Conservation (phyloP, 2,113 vertebrate genomes). For the Lagopus muta region DNA sequence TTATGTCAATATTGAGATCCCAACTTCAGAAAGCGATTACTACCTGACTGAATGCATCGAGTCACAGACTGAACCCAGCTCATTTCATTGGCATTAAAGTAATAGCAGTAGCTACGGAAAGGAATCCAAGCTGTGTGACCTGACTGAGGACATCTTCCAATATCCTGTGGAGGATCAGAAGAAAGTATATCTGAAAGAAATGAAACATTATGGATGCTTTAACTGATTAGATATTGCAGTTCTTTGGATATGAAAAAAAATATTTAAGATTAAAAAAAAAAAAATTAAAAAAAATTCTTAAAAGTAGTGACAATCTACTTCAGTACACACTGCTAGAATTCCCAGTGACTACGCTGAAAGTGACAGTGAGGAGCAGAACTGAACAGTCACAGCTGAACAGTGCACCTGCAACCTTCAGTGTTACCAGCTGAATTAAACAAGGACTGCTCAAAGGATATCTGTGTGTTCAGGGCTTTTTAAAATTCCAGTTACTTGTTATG, state of each 20-base stretch:
- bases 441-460: neutral
- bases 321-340: neutral
- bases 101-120: conserved; percentile 84
- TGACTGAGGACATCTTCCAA: conserved; percentile 82
- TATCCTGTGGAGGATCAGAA: conserved; percentile 78
- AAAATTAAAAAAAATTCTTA: neutral
- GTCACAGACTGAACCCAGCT: conserved; percentile 83
- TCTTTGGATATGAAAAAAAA: neutral
- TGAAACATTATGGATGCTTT: conserved; percentile 26
- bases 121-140: conserved; percentile 78
- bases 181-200: conserved; percentile 75
- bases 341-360: neutral
- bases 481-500: neutral
- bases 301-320: neutral
- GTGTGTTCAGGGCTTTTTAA: neutral
- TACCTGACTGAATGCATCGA: conserved; percentile 83
- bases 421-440: neutral
- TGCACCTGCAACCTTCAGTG: neutral
- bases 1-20: neutral
- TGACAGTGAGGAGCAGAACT: neutral
- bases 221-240: neutral
- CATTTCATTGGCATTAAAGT: conserved; percentile 66
- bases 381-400: neutral
- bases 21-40: neutral
- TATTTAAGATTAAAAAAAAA: neutral